These are phyloP conservation scores for Siphonodentalium dalli DNA, from an alignment of 2,888 invertebrate genomes.

Conservation along the genomic window DNA sequence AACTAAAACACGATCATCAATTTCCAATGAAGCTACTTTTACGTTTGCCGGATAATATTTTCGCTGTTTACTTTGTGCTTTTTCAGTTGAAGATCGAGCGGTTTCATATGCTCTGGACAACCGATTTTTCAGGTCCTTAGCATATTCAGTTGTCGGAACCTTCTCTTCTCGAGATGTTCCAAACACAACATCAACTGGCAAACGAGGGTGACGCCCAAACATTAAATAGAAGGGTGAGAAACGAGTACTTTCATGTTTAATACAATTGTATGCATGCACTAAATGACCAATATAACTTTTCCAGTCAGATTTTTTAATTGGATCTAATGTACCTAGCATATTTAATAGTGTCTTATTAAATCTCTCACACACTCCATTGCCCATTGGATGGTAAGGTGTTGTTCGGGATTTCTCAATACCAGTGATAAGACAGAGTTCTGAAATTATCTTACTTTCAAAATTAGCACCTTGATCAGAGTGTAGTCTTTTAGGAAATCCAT, in stretches of 20 bases:
- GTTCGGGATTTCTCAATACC: constrained; percentile 1
- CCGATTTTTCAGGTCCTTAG: neutral
- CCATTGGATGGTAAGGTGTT: constrained; percentile 5
- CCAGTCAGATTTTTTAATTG: constrained; percentile 1
- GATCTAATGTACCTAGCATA: constrained; percentile 9
- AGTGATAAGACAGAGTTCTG: neutral
- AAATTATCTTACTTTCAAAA: constrained; percentile 1
- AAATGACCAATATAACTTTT: constrained; percentile 6
- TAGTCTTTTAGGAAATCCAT: neutral
- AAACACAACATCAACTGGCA: constrained; percentile 11
- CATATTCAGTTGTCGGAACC: neutral
- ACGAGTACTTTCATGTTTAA: neutral
- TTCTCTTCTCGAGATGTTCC: neutral
- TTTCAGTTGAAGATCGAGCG: neutral
- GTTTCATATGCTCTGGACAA: neutral
- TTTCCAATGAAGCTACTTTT: neutral
- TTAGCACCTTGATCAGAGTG: constrained; percentile 1
- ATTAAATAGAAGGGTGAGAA: constrained; percentile 4
- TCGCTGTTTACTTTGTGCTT: neutral
- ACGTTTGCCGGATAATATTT: neutral
- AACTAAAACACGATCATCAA: constrained; percentile 5
- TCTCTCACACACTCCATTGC: neutral
- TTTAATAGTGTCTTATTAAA: constrained; percentile 1
- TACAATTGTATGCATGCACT: constrained; percentile 13
- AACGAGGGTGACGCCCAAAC: constrained; percentile 4